phyloP scores from a whole-genome alignment of 2,888 invertebrate species.

The Lasius platythorax region DNA sequence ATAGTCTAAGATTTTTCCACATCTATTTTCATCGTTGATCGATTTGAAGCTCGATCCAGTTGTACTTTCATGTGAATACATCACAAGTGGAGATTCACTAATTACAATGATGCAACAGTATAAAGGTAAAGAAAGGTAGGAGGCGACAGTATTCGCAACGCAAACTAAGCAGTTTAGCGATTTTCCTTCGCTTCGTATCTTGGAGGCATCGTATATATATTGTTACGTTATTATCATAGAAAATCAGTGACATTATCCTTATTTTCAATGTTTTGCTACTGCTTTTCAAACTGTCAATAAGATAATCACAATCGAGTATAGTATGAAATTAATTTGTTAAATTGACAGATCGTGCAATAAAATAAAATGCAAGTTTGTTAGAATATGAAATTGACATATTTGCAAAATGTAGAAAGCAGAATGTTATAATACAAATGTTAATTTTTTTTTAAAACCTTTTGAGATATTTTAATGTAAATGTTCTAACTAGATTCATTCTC shows the following conservation, averaged over 20 bases:
- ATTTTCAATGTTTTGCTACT: not conserved
- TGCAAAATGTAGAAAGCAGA: not conserved
- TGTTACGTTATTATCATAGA: not conserved
- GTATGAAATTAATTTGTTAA: not conserved
- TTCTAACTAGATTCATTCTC: not conserved
- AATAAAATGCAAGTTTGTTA: not conserved
- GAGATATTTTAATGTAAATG: not conserved
- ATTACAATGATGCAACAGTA: constrained; percentile 6
- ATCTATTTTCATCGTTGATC: not conserved
- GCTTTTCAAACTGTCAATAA: not conserved
- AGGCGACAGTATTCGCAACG: not conserved
- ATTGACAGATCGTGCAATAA: not conserved
- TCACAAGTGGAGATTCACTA: not conserved
- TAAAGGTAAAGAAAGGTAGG: not conserved
- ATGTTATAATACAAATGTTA: not conserved
- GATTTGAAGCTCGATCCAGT: not conserved
- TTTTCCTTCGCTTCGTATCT: constrained; percentile 15
- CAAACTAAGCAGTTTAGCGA: constrained; percentile 15
- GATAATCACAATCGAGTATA: not conserved
- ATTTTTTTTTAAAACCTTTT: not conserved
- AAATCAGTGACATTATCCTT: not conserved
- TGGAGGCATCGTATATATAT: not conserved
- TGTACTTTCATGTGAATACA: not conserved
- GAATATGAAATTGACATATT: not conserved
- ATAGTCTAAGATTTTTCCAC: not conserved